phyloP scores from a whole-genome alignment of 1,140 invertebrate species.

The Thaumatotibia leucotreta region DNA sequence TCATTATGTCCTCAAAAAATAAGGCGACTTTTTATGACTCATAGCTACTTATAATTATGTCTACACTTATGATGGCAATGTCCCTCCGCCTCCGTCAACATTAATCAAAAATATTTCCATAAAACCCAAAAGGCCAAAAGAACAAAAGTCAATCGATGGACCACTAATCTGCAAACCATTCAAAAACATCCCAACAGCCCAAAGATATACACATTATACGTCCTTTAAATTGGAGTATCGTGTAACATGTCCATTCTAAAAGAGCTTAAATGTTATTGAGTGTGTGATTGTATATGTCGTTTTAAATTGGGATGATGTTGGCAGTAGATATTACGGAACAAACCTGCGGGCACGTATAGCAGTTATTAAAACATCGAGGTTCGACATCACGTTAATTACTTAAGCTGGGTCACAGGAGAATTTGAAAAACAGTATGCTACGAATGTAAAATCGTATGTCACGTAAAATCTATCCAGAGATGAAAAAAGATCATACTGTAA shows the following conservation, averaged over 20 bases:
- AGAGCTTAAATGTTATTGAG: not conserved
- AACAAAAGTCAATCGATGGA: not conserved
- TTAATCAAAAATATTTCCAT: not conserved
- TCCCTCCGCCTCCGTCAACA: no score
- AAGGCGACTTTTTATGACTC: no score
- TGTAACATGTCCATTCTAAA: not conserved
- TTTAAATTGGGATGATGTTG: not conserved
- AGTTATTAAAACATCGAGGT: conserved; percentile 63
- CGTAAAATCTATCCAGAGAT: no score
- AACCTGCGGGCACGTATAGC: not conserved
- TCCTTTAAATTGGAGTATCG: not conserved
- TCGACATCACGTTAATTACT: conserved; percentile 66
- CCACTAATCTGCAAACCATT: not conserved
- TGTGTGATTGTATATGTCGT: not conserved
- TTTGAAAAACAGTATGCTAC: not conserved
- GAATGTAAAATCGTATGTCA: no score
- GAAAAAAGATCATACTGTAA: no score
- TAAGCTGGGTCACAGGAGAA: conserved; percentile 26
- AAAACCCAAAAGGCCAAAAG: not conserved
- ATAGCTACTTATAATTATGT: no score
- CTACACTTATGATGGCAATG: no score
- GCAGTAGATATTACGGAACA: conserved; percentile 1
- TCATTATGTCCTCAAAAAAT: no score
- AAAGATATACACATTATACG: not conserved
- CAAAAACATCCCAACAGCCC: not conserved